A percentile compares a stretch with the other conserved stretches of the same genome.
Evolutionary conservation across 2,888 invertebrate species (phyloP).

Genomic region (Smittia aterrima): DNA sequence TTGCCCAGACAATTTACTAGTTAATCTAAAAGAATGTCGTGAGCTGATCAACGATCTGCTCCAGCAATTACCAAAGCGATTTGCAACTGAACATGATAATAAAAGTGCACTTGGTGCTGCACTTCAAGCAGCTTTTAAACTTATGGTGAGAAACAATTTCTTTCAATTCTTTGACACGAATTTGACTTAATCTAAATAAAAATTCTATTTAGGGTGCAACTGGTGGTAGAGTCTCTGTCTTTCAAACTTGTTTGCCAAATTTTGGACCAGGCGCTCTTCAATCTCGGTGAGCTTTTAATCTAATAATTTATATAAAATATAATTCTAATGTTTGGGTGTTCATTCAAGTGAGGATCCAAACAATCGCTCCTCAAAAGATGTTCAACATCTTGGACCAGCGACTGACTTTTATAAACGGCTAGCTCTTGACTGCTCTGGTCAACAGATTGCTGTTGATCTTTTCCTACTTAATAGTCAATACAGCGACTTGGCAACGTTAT

Average conservation of each 20-base stretch:
- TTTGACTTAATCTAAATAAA: neutral
- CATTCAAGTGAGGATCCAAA: conserved; percentile 76
- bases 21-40: conserved; percentile 83
- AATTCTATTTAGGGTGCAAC: conserved; percentile 67
- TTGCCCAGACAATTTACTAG: conserved; percentile 86
- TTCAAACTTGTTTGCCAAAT: conserved; percentile 86
- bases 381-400: conserved; percentile 85
- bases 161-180: neutral
- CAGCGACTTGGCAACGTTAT: conserved; percentile 89
- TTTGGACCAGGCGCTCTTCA: conserved; percentile 85
- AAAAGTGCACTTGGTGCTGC: conserved; percentile 90
- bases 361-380: conserved; percentile 76
- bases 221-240: conserved; percentile 92
- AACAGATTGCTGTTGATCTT: conserved; percentile 93
- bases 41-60: conserved; percentile 74
- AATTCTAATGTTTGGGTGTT: conserved; percentile 42
- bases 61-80: conserved; percentile 73
- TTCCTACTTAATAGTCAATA: conserved; percentile 93
- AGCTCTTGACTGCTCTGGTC: conserved; percentile 94
- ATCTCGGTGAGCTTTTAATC: conserved; percentile 56
- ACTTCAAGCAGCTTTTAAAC: conserved; percentile 84
- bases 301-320: conserved; percentile 31
- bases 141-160: conserved; percentile 64
- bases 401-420: conserved; percentile 97
- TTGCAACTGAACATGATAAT: conserved; percentile 66